Percentiles rank a stretch among this genome's conserved stretches.
Conservation (phyloP, 2,797 vertebrate genomes). For the Aulostomus chinensis region DNA sequence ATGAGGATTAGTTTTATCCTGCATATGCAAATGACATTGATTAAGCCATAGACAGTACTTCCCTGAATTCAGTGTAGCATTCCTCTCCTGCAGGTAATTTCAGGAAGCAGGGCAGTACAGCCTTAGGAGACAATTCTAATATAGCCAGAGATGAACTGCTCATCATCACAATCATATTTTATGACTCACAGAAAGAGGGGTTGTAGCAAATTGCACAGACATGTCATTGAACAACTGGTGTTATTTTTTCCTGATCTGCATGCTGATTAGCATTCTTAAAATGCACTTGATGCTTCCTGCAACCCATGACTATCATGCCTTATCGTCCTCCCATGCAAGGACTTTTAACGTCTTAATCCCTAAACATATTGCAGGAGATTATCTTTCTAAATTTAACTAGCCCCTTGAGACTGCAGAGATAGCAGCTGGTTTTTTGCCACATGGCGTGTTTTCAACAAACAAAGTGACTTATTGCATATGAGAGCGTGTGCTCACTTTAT, state of each 20-base stretch:
- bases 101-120: constrained; percentile 46
- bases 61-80: constrained; percentile 45
- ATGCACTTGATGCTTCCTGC: constrained; percentile 41
- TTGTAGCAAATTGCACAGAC: constrained; percentile 46
- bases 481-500: constrained; percentile 54
- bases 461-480: constrained; percentile 67
- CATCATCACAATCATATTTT: constrained; percentile 53
- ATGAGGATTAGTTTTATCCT: constrained; percentile 72
- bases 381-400: constrained; percentile 82
- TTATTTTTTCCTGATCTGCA: constrained; percentile 66
- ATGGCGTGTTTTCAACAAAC: constrained; percentile 74
- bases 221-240: constrained; percentile 64
- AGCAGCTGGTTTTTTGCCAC: constrained; percentile 74
- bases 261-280: constrained; percentile 63
- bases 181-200: constrained; percentile 43
- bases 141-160: constrained; percentile 61
- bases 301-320: constrained; percentile 40
- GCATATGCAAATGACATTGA: constrained; percentile 74
- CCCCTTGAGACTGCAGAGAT: constrained; percentile 73
- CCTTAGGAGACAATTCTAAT: constrained; percentile 63
- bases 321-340: constrained; percentile 54
- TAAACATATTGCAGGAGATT: constrained; percentile 79
- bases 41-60: constrained; percentile 55
- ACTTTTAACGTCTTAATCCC: constrained; percentile 77
- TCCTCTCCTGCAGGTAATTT: constrained; percentile 59